A percentile compares a stretch with the other conserved stretches of the same genome.
phyloP scores from a whole-genome alignment of 64 coral and sea anemone genomes.

The Stichodactyla helianthus region DNA sequence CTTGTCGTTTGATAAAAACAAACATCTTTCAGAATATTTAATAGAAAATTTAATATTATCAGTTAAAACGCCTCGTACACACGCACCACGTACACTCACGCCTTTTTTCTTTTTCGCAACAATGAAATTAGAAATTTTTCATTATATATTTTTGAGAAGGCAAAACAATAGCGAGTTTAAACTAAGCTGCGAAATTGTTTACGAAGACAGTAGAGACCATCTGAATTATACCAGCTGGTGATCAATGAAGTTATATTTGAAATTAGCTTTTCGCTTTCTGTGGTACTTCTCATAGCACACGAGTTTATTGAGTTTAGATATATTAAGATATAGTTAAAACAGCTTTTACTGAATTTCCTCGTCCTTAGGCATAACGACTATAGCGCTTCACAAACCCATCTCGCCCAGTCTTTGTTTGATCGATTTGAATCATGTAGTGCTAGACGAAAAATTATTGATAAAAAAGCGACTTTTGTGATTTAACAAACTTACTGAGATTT shows the following conservation, averaged over 20 bases:
- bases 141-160: neutral
- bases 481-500: conserved; percentile 5
- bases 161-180: conserved; percentile 1
- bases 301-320: neutral
- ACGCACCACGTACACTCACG: neutral
- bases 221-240: conserved; percentile 9
- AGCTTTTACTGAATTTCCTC: neutral
- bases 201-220: neutral
- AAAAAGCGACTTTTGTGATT: neutral
- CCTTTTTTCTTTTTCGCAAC: neutral
- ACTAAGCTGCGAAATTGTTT: conserved; percentile 1
- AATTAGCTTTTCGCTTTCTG: neutral
- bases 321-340: neutral
- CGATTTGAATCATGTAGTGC: neutral
- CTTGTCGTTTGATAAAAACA: neutral
- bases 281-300: neutral
- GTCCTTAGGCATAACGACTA: neutral
- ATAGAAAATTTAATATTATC: neutral
- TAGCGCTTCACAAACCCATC: neutral
- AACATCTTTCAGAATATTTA: neutral
- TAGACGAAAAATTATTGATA: neutral
- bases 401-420: neutral
- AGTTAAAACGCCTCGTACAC: neutral
- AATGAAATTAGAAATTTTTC: neutral
- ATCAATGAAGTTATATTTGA: neutral